Evolutionary conservation across 2,888 invertebrate genomes (phyloP), one percentile per base, ranked within the genome.

Genomic region (Microctonus hyperodae): DNA sequence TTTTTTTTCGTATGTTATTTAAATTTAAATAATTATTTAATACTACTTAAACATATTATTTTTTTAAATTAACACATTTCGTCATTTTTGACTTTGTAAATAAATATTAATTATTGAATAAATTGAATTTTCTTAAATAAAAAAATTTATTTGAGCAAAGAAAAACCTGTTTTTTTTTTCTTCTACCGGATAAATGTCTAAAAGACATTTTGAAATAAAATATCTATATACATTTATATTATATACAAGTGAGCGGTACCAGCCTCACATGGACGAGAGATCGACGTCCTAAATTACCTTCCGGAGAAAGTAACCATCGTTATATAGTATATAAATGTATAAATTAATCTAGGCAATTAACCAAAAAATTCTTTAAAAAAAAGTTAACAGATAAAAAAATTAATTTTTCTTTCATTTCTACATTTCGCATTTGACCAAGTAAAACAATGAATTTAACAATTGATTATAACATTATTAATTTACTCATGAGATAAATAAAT

Each of bases 261-360:
- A 58, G 35, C 22, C 56, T 33, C 33, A 58, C 23, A 13, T 33
- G 16, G 23, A 37, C 37, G 55, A 55, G 58, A 58, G 58, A 58
- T 58, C 58, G 58, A 37, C 40, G 58, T 58, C 58, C 58, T 37
- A 58, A 58, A 58, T 58, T 58, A 40, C 33, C 58, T 58, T 55
- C 55, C 31, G 58, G 58, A 58, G 58, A 58, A 58, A 58, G 58
- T 33, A 40, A 11, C 33, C 58, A 23, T 35, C 16, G 28, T 28
- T 31, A 55, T 44, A 23, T n/a, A 53, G 10, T 51, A 51, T 53
- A 28, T 53, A 53, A 16, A 16, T 25, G n/a, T 25, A 23, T 28
- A 53, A 53, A 25, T 28, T 4, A 53, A 53, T 53, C 53, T n/a
- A 28, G 13, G 10, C 10, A 31, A 28, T 28, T 55, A 28, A 16